These are phyloP conservation scores for Urophycis tenuis DNA, from an alignment of 2,797 vertebrate species.

Conservation along the genomic window DNA sequence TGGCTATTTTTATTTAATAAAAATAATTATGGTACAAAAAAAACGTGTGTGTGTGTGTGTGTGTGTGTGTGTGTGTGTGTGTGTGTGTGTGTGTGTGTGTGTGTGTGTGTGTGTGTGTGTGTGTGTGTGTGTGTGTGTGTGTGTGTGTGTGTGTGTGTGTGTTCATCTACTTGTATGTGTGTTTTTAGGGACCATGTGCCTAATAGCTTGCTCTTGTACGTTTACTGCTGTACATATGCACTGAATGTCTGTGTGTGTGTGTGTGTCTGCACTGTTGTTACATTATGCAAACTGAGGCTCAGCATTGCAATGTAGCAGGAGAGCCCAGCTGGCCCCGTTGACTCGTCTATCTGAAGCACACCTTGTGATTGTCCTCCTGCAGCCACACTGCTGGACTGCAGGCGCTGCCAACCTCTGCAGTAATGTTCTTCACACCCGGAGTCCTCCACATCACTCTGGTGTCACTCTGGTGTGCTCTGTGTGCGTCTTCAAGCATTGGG, in stretches of 20 bases:
- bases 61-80: not conserved
- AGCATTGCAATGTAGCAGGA: not conserved
- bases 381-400: too few species aligned
- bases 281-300: not conserved
- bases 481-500: too few species aligned
- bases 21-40: not conserved
- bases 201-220: not conserved
- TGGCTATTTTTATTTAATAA: not conserved
- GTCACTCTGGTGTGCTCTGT: too few species aligned
- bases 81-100: not conserved
- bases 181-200: not conserved
- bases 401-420: too few species aligned
- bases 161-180: not conserved
- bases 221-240: not conserved
- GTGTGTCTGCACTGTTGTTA: constrained; percentile 9
- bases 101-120: not conserved
- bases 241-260: not conserved
- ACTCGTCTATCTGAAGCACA: not conserved
- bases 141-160: not conserved
- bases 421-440: too few species aligned
- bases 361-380: too few species aligned
- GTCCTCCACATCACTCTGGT: too few species aligned
- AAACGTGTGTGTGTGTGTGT: not conserved
- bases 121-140: too few species aligned
- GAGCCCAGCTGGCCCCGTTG: not conserved